Base-by-base conservation (phyloP, 2,888 invertebrate species). In the Epiperipatus broadwayi region DNA sequence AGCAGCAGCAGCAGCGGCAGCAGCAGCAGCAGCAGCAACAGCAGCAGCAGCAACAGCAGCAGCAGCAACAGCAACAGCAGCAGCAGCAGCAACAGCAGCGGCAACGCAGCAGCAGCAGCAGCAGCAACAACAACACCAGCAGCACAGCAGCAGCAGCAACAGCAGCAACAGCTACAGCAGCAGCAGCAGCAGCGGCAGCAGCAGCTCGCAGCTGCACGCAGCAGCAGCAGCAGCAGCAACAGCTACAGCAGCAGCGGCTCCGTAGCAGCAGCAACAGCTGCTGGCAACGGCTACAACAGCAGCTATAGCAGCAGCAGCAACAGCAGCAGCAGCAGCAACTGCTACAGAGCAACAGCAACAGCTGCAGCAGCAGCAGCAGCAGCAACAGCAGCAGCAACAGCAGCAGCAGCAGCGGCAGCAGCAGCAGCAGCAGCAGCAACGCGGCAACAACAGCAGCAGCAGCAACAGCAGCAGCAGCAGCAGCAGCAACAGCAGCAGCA, bases 401-500 rank as follows among this genome's bases (percentile, higher is more conserved):
- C 25, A 25, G 10, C 25, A 25, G 25, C 25, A 25, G 10, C 25
- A 25, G 10, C n/a, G 10, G 25, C 7, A 25, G 10, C 25, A 25
- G 10, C 25, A 25, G 10, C 25, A 25, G 10, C 25, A 25, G 10
- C 7, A 7, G 25, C n/a, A n/a, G n/a, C n/a, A n/a, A n/a, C n/a
- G n/a, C n/a, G n/a, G n/a, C n/a, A n/a, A n/a, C n/a, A n/a, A 8
- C 25, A 25, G 7, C 25, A 8, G 10, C 25, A 25, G 25, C 25
- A 25, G 10, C n/a, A n/a, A 25, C 25, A n/a, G 25, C n/a, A n/a
- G 25, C 25, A 8, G 10, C 25, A 25, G 10, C 7, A 25, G 7
- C n/a, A 25, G 25, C 25, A 25, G 25, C 25, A 25, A n/a, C n/a
- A 25, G 25, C n/a, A 25, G 25, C 25, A 25, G 25, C 25, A 25